Evolutionary conservation across 2,888 invertebrate species (phyloP), one percentile per base, ranked within the genome.

Genomic region (Hemicrepidius hirtus): DNA sequence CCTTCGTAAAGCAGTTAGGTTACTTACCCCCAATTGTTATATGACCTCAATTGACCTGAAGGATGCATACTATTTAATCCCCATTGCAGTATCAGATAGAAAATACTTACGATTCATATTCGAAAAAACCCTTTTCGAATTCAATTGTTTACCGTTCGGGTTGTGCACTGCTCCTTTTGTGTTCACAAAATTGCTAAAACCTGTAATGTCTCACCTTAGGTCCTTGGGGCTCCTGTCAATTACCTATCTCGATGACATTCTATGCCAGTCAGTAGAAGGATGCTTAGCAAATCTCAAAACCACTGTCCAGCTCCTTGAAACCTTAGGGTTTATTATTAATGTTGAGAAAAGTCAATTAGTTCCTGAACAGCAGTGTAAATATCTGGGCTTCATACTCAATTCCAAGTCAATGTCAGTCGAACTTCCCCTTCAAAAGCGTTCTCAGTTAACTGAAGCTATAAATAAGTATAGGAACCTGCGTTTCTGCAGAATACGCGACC

Each of bases 181-280:
- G n/a, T n/a, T 77, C 35, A 77, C 77, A 9, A 76, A 76, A 70
- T n/a, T 76, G 35, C 57, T 68, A 55, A 76, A 76, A 50, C 73
- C 73, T 12, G 71, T 74, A 24, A 16, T 75, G n/a, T 12, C 18
- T 24, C 12, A 44, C 24, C 32, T 76, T 10, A 7, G 67, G 32
- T 20, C 10, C 9, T n/a, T 20, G 20, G 67, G 73, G 9, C 62
- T 70, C 18, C 3, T 73, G 6, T 76, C 73, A 12, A 49, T 53
- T 37, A 44, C n/a, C n/a, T n/a, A n/a, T n/a, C n/a, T n/a, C n/a
- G n/a, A n/a, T n/a, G n/a, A n/a, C n/a, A n/a, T n/a, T 53, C 21
- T 75, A 3, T 21, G 63, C 10, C 18, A 59, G 13, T 44, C 75
- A 1, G 9, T 9, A 10, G 32, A 59, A 16, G 3, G 9, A 4